phyloP scores from a whole-genome alignment of 2,797 vertebrate genomes.

The Sarcophilus harrisii region DNA sequence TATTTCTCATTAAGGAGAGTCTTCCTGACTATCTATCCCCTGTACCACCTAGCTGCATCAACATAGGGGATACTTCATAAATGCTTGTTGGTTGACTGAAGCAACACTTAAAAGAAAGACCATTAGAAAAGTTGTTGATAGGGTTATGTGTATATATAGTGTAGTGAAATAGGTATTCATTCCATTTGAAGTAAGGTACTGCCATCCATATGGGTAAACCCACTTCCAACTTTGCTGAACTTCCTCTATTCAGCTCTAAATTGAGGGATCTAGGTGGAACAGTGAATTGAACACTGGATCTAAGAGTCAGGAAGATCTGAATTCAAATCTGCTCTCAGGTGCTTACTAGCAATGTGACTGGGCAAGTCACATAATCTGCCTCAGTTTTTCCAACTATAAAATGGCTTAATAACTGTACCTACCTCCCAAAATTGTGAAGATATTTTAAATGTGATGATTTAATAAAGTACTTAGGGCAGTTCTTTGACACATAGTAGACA shows the following conservation, averaged over 20 bases:
- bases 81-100: background rate
- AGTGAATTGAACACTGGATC: background rate
- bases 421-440: background rate
- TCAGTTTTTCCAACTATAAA: background rate
- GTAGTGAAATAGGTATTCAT: background rate
- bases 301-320: background rate
- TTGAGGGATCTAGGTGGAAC: background rate
- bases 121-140: background rate
- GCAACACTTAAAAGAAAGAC: background rate
- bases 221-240: constrained; percentile 12
- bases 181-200: background rate
- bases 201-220: background rate
- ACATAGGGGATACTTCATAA: background rate
- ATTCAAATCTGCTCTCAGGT: background rate
- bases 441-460: background rate
- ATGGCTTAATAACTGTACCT: background rate
- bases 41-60: background rate
- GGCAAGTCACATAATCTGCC: background rate
- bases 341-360: background rate
- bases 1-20: background rate
- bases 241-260: background rate
- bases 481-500: background rate
- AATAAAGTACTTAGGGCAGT: background rate
- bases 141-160: background rate
- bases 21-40: background rate